phyloP scores from a whole-genome alignment of 2,797 vertebrate genomes.

The Scyliorhinus canicula region DNA sequence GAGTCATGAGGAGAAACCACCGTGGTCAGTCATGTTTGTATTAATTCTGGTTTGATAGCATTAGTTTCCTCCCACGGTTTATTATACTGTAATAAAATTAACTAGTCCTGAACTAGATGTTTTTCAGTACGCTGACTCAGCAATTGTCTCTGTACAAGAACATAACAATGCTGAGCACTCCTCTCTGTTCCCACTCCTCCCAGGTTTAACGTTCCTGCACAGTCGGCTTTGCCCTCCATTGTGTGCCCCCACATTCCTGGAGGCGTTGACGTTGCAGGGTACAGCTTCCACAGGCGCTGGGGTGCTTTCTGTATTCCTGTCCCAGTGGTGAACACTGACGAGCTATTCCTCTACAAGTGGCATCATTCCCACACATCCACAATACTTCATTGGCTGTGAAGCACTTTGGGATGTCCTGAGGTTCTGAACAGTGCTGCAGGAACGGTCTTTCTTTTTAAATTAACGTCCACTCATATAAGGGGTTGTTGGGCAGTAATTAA shows the following conservation, averaged over 20 bases:
- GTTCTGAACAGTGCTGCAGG: neutral
- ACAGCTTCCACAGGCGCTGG: neutral
- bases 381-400: neutral
- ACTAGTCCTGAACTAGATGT: too few species aligned
- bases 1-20: too few species aligned
- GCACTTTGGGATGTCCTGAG: neutral
- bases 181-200: neutral
- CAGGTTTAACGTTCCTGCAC: too few species aligned
- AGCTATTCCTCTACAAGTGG: neutral
- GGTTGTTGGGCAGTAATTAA: neutral
- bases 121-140: too few species aligned
- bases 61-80: too few species aligned
- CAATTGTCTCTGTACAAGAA: neutral
- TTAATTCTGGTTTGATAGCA: too few species aligned
- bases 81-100: too few species aligned
- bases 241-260: neutral
- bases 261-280: neutral
- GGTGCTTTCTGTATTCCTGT: neutral
- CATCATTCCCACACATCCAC: neutral
- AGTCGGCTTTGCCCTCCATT: too few species aligned
- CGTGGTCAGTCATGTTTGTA: too few species aligned
- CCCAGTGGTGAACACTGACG: neutral
- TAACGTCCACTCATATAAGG: neutral
- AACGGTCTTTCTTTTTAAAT: neutral
- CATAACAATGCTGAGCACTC: too few species aligned